phyloP scores from a whole-genome alignment of 1,140 invertebrate species.

The Heliothis virescens region DNA sequence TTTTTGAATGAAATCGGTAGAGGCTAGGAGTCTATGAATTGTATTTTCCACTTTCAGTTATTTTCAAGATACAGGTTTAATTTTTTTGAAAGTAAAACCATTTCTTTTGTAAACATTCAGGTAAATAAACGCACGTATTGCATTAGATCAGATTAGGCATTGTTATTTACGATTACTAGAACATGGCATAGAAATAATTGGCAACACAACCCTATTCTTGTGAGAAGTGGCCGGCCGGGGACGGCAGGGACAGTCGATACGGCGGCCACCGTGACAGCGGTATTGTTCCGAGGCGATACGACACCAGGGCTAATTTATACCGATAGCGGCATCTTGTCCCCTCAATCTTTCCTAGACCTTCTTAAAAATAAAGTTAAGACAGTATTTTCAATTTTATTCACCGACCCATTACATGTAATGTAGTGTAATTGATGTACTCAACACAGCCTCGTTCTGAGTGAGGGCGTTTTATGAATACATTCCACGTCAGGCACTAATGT shows the following conservation, averaged over 20 bases:
- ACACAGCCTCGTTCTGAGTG: too few species aligned
- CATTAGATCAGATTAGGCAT: neutral
- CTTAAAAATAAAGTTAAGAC: conserved; percentile 22
- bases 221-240: conserved; percentile 74
- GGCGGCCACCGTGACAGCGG: conserved; percentile 80
- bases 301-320: conserved; percentile 82
- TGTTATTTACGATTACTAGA: neutral
- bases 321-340: conserved; percentile 79
- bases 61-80: neutral
- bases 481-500: too few species aligned
- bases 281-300: conserved; percentile 80
- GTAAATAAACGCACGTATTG: neutral
- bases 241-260: conserved; percentile 77
- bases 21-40: neutral
- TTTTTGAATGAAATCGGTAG: neutral
- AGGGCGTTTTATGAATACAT: too few species aligned
- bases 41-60: neutral
- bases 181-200: neutral
- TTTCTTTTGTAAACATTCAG: too few species aligned
- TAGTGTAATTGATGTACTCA: neutral
- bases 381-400: neutral
- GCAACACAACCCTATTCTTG: conserved; percentile 41
- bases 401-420: neutral
- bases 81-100: neutral
- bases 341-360: conserved; percentile 59